Percentiles rank a stretch among this genome's conserved stretches.
phyloP scores from a whole-genome alignment of 2,888 invertebrate species.

The Tethea ocularis region DNA sequence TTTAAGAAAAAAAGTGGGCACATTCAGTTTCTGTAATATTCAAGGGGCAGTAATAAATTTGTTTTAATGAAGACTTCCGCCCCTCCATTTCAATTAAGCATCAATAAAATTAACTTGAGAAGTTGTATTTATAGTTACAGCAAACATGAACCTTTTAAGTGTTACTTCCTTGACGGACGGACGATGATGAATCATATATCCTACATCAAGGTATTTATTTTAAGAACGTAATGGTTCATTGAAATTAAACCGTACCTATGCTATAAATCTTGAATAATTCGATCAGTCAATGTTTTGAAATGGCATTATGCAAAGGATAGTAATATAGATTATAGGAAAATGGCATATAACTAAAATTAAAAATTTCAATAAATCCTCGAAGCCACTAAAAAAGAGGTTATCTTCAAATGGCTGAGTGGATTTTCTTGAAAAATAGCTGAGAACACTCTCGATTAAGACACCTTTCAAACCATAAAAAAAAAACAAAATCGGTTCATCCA shows the following conservation, averaged over 20 bases:
- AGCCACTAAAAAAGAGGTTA: too few species aligned
- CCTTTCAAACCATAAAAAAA: too few species aligned
- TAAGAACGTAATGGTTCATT: not conserved
- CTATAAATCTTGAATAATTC: not conserved
- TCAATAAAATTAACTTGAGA: constrained; percentile 1
- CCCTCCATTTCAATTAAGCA: not conserved
- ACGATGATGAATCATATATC: not conserved
- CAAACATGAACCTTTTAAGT: not conserved
- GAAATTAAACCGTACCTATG: too few species aligned
- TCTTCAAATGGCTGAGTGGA: too few species aligned
- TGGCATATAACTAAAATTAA: too few species aligned
- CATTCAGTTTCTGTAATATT: not conserved
- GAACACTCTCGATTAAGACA: too few species aligned
- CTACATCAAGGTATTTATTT: not conserved
- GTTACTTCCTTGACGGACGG: not conserved
- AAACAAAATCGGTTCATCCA: too few species aligned
- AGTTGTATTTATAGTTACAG: not conserved
- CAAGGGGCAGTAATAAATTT: not conserved
- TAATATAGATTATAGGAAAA: too few species aligned
- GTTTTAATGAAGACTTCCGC: not conserved
- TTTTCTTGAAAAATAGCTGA: too few species aligned
- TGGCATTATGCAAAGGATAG: too few species aligned
- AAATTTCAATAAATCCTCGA: too few species aligned
- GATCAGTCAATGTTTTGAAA: too few species aligned
- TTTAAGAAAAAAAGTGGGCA: not conserved